Conservation (phyloP, 2,888 invertebrate species). For the Tupiocoris notatus region DNA sequence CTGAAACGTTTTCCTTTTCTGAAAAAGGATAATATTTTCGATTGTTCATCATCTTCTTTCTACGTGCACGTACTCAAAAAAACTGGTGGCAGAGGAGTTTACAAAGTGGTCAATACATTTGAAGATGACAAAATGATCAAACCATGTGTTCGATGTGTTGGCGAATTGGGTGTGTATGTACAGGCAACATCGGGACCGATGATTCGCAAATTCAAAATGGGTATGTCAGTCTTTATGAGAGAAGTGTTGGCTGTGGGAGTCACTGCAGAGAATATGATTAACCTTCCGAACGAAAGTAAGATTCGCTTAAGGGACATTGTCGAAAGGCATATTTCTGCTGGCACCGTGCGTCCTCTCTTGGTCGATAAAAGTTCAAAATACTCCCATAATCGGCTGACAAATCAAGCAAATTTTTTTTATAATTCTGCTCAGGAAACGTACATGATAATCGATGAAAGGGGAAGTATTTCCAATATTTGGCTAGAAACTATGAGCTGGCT, state of each 20-base stretch:
- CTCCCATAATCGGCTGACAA: neutral
- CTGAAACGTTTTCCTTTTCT: slow-evolving; percentile 6
- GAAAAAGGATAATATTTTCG: slow-evolving; percentile 5
- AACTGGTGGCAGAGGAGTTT: slow-evolving; percentile 24
- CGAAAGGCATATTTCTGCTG: neutral
- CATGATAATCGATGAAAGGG: neutral
- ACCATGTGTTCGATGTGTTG: slow-evolving; percentile 6
- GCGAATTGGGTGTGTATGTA: neutral
- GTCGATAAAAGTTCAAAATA: neutral
- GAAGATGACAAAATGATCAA: slow-evolving; percentile 24
- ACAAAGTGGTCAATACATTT: slow-evolving; percentile 35
- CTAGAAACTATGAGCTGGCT: slow-evolving; percentile 6
- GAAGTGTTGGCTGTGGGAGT: neutral
- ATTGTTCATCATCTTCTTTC: neutral
- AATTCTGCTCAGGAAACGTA: neutral
- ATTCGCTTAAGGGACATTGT: neutral
- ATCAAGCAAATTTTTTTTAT: neutral
- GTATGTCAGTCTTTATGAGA: neutral
- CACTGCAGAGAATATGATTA: neutral
- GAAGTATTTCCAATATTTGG: neutral
- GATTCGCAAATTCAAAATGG: slow-evolving; percentile 4
- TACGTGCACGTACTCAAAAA: slow-evolving; percentile 7
- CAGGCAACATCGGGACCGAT: slow-evolving; percentile 5
- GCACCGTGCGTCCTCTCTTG: slow-evolving; percentile 1
- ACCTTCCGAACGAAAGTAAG: neutral